These are phyloP conservation scores for Recurvirostra avosetta DNA, from an alignment of 2,113 vertebrate species.

Conservation along the genomic window DNA sequence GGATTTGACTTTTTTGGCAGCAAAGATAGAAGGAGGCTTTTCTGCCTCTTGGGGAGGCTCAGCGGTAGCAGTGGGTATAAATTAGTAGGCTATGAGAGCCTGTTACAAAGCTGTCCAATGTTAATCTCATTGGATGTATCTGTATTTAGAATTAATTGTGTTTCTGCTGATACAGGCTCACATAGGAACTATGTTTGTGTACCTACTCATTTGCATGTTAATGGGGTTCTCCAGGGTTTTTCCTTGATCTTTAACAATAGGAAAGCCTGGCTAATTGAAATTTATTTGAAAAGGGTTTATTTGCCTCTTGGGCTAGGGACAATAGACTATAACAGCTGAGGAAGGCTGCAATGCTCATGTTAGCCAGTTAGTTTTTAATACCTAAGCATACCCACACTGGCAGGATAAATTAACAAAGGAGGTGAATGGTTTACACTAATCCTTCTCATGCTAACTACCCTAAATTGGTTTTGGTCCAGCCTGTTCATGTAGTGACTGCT, in stretches of 20 bases:
- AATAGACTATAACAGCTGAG: neutral
- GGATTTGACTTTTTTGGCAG: neutral
- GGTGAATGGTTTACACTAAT: neutral
- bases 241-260: constrained; percentile 44
- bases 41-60: neutral
- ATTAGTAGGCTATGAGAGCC: neutral
- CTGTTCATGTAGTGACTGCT: neutral
- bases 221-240: constrained; percentile 48
- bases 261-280: constrained; percentile 49
- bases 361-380: neutral
- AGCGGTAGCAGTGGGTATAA: neutral
- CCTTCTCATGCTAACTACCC: neutral
- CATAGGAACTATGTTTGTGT: neutral
- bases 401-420: neutral
- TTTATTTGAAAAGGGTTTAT: constrained; percentile 44
- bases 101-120: neutral
- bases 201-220: constrained; percentile 51
- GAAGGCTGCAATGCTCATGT: neutral
- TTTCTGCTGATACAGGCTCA: constrained; percentile 28
- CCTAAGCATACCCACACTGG: neutral
- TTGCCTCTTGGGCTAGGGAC: constrained; percentile 41
- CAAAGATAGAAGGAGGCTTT: neutral
- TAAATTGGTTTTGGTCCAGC: neutral
- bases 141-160: constrained; percentile 39
- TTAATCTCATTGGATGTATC: neutral